Evolutionary conservation across 2,113 vertebrate genomes (phyloP).

Genomic region (Semnopithecus entellus): DNA sequence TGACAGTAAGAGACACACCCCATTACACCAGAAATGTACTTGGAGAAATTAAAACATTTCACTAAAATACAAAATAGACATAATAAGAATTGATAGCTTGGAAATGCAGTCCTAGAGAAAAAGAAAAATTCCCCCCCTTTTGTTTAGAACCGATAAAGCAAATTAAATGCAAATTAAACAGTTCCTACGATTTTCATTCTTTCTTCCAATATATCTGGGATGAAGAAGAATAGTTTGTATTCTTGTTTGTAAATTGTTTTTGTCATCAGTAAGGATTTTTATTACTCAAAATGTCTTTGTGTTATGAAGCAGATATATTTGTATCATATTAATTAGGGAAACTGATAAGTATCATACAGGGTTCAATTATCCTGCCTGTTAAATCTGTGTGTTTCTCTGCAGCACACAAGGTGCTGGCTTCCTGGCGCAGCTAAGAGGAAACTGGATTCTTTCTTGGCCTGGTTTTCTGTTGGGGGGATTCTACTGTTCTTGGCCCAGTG

Average conservation of each 20-base stretch:
- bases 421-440: neutral
- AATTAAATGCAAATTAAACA: conserved; percentile 3
- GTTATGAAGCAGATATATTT: neutral
- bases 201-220: neutral
- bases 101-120: neutral
- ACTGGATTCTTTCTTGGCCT: conserved; percentile 23
- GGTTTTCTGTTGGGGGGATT: neutral
- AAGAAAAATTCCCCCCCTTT: neutral
- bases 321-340: neutral
- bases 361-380: neutral
- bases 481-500: neutral
- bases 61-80: neutral
- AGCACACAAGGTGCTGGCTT: neutral
- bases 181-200: neutral
- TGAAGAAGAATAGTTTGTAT: conserved; percentile 12
- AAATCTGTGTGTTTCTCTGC: neutral
- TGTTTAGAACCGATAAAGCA: neutral
- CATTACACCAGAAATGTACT: neutral
- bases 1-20: neutral
- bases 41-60: conserved; percentile 44
- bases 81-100: neutral
- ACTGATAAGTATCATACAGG: neutral
- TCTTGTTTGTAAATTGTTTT: conserved; percentile 29
- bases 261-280: neutral
- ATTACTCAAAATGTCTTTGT: neutral